Conservation (phyloP, 2,888 invertebrate genomes). For the Camponotus fellah region DNA sequence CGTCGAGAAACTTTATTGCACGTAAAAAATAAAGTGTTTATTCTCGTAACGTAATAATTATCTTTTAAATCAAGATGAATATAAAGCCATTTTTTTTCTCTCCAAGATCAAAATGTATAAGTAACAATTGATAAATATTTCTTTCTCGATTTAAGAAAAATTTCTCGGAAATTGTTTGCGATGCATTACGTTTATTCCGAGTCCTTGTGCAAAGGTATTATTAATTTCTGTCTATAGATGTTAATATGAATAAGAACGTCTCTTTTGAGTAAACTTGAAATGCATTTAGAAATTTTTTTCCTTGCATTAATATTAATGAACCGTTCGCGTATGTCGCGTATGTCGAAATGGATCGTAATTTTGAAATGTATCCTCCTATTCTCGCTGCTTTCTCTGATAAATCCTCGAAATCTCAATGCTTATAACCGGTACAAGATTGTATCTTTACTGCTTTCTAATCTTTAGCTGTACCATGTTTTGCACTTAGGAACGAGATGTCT, state of each 20-base stretch:
- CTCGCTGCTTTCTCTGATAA: conserved; percentile 13
- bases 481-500: conserved; percentile 42
- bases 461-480: conserved; percentile 43
- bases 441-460: conserved; percentile 53
- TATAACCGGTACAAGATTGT: conserved; percentile 15
- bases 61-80: background rate
- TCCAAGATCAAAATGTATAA: background rate
- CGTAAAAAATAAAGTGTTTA: background rate
- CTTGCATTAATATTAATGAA: background rate
- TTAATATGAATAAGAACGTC: background rate
- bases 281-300: conserved; percentile 13
- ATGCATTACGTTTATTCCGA: background rate
- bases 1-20: background rate
- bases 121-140: background rate
- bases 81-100: background rate
- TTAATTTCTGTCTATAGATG: conserved; percentile 6
- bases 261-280: background rate
- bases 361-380: background rate
- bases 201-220: background rate
- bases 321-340: background rate
- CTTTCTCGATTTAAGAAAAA: background rate
- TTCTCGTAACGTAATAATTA: background rate
- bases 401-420: conserved; percentile 33
- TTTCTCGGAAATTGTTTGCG: background rate
- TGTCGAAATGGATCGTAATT: background rate